Percentiles rank a stretch among this genome's conserved stretches.
Conservation (phyloP, 2,888 invertebrate genomes). For the Dugesia japonica region DNA sequence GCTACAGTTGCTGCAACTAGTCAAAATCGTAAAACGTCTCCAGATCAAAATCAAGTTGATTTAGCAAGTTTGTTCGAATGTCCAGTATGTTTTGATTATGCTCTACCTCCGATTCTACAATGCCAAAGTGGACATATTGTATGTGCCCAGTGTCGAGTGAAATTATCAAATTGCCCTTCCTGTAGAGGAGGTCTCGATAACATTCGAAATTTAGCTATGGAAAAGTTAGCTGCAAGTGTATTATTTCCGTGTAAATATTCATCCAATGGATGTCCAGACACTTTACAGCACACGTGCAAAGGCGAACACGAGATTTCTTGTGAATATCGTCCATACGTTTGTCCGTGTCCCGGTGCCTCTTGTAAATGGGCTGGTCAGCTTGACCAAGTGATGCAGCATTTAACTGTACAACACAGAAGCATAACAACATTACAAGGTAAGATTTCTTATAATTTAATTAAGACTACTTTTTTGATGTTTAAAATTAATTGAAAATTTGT, state of each 20-base stretch:
- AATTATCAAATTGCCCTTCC: slow-evolving; percentile 87
- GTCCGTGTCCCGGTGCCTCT: slow-evolving; percentile 96
- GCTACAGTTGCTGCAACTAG: background rate
- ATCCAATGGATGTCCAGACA: slow-evolving; percentile 76
- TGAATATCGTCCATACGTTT: slow-evolving; percentile 87
- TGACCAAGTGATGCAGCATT: slow-evolving; percentile 93
- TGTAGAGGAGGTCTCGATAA: slow-evolving; percentile 89
- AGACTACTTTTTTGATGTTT: no score
- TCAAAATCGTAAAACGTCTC: background rate
- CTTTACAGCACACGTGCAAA: slow-evolving; percentile 85
- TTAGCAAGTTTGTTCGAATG: slow-evolving; percentile 50
- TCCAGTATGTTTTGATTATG: slow-evolving; percentile 91
- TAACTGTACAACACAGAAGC: slow-evolving; percentile 74
- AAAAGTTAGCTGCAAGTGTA: slow-evolving; percentile 91
- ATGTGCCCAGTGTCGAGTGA: slow-evolving; percentile 87
- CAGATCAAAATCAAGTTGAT: slow-evolving; percentile 37
- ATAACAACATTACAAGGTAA: slow-evolving; percentile 84
- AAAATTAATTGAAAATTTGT: no score
- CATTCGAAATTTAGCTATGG: slow-evolving; percentile 95
- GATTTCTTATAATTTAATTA: no score
- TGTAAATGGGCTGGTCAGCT: slow-evolving; percentile 97
- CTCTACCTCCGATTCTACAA: slow-evolving; percentile 89
- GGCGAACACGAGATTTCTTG: slow-evolving; percentile 94
- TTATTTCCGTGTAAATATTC: slow-evolving; percentile 98
- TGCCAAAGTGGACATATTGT: slow-evolving; percentile 96